phyloP scores from a whole-genome alignment of 23 tunicate species.

The Corella eumyota region DNA sequence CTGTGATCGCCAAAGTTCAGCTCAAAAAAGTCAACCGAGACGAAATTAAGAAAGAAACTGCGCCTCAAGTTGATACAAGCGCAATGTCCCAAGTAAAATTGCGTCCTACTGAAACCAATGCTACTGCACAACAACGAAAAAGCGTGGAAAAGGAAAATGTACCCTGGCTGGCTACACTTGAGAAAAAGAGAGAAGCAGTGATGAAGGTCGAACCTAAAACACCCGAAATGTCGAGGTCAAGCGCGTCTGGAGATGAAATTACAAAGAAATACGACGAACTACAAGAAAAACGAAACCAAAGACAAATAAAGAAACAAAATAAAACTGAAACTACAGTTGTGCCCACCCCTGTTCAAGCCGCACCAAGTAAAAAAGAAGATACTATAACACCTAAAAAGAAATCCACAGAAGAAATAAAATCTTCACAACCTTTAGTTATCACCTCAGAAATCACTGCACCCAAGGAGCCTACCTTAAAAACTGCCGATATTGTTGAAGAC shows the following conservation, averaged over 20 bases:
- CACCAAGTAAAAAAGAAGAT: background rate
- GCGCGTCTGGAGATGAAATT: conserved; percentile 16
- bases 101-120: conserved; percentile 18
- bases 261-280: conserved; percentile 18
- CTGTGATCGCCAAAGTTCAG: conserved; percentile 29
- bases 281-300: conserved; percentile 6
- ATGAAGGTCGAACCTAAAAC: conserved; percentile 20
- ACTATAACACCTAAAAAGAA: background rate
- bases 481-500: background rate
- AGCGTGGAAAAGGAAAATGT: conserved; percentile 14
- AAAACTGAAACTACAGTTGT: no score
- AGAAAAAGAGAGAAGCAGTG: conserved; percentile 55
- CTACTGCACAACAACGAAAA: background rate
- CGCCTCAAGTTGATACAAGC: background rate
- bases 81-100: conserved; percentile 24
- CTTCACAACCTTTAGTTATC: no score
- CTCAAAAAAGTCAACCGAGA: conserved; percentile 50
- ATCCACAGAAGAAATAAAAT: background rate
- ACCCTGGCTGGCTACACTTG: conserved; percentile 39
- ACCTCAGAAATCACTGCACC: no score
- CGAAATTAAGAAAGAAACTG: conserved; percentile 1
- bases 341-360: background rate
- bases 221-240: background rate
- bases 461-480: background rate
- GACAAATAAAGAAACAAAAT: no score